phyloP scores from a whole-genome alignment of 2,888 invertebrate genomes.

The Macrosiphum euphorbiae region DNA sequence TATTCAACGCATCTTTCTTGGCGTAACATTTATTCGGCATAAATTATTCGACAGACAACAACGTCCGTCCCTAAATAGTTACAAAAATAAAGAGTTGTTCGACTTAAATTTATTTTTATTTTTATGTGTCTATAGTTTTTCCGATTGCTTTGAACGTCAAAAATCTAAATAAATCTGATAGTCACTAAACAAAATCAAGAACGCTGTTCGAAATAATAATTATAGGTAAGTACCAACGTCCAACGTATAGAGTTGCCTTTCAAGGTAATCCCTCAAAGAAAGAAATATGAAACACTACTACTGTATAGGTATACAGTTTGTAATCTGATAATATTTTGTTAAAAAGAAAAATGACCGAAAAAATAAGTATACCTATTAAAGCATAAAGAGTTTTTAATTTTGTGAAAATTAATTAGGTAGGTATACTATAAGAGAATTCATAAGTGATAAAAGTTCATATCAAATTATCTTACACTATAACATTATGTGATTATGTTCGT shows the following conservation, averaged over 20 bases:
- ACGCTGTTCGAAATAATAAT: neutral
- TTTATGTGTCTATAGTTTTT: neutral
- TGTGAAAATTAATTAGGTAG: neutral
- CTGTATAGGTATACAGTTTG: neutral
- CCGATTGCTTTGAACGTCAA: neutral
- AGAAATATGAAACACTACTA: constrained; percentile 29
- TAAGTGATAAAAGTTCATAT: neutral
- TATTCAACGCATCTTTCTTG: neutral
- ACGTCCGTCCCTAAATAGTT: neutral
- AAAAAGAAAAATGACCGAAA: neutral
- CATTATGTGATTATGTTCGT: neutral
- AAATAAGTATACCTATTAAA: neutral
- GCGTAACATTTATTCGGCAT: neutral
- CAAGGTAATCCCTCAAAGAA: neutral
- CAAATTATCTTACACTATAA: neutral
- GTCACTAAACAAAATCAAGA: neutral
- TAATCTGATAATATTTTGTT: constrained; percentile 18
- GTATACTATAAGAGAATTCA: neutral
- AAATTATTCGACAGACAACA: constrained; percentile 12
- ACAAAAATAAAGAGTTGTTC: neutral
- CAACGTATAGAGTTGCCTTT: neutral
- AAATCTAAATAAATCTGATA: constrained; percentile 5
- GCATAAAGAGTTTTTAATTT: neutral
- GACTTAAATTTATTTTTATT: constrained; percentile 1
- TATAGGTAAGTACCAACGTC: neutral